Conservation (phyloP, 2,797 vertebrate species). For the Molossus molossus region DNA sequence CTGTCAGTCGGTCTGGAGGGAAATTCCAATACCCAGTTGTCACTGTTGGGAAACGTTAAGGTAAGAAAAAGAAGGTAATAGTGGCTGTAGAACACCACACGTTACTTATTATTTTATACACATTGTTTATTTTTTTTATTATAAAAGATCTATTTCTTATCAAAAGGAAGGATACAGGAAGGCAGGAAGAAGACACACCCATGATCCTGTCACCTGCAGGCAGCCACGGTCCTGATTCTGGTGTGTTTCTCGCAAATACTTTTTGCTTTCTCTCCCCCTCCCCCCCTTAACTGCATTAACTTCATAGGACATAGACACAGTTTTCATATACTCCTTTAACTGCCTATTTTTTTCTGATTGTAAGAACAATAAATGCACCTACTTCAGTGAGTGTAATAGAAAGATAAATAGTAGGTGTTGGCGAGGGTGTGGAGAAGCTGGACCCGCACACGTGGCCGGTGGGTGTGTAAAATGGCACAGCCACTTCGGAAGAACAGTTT, state of each 20-base stretch:
- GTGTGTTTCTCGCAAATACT: neutral
- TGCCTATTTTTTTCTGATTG: neutral
- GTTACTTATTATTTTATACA: slow-evolving; percentile 34
- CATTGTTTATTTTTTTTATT: neutral
- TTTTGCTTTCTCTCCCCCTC: neutral
- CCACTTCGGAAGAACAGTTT: neutral
- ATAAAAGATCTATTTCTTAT: neutral
- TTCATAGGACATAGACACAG: neutral
- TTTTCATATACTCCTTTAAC: neutral
- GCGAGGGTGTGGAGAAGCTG: neutral
- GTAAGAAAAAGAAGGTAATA: slow-evolving; percentile 47
- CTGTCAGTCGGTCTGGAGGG: neutral
- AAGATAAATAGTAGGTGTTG: neutral
- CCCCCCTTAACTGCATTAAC: neutral
- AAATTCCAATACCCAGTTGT: neutral
- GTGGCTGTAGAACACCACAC: slow-evolving; percentile 8
- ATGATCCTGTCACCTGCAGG: neutral
- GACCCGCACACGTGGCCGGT: neutral
- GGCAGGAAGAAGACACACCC: neutral
- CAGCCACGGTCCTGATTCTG: neutral
- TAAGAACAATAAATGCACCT: neutral
- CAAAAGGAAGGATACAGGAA: neutral
- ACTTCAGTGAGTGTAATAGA: neutral
- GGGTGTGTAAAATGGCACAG: neutral
- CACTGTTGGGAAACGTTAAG: slow-evolving; percentile 11